phyloP scores from a whole-genome alignment of 2,888 invertebrate species.

The Buathra laborator region DNA sequence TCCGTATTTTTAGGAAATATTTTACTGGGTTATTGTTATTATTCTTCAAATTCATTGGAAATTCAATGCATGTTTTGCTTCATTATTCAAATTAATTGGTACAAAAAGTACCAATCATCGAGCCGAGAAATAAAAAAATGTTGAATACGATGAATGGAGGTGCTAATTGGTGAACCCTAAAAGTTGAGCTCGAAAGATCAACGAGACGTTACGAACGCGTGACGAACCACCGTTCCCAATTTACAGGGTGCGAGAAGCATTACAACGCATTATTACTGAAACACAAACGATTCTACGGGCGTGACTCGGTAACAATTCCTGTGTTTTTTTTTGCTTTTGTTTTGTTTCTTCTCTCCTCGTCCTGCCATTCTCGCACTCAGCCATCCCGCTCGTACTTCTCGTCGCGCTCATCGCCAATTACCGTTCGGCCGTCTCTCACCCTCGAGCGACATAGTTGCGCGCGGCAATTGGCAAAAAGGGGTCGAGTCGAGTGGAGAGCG shows the following conservation, averaged over 20 bases:
- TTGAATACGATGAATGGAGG: conserved; percentile 15
- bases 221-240: conserved; percentile 64
- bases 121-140: background rate
- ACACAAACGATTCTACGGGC: conserved; percentile 68
- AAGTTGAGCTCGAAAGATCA: conserved; percentile 57
- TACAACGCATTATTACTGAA: conserved; percentile 64
- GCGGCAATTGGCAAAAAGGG: conserved; percentile 67
- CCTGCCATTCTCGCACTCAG: conserved; percentile 46
- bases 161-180: conserved; percentile 44
- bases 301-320: conserved; percentile 71
- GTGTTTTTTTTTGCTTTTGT: conserved; percentile 24
- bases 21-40: no score
- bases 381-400: conserved; percentile 37
- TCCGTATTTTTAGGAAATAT: background rate
- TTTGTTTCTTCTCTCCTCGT: background rate
- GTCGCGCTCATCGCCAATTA: conserved; percentile 75
- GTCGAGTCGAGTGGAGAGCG: conserved; percentile 48
- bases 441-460: conserved; percentile 68
- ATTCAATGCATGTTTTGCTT: background rate
- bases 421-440: conserved; percentile 68
- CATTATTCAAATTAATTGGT: background rate
- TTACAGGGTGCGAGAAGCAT: conserved; percentile 69
- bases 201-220: conserved; percentile 46
- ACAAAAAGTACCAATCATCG: background rate
- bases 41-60: background rate